Evolutionary conservation across 2,888 invertebrate genomes (phyloP).

Genomic region (Epistrophe eligans): DNA sequence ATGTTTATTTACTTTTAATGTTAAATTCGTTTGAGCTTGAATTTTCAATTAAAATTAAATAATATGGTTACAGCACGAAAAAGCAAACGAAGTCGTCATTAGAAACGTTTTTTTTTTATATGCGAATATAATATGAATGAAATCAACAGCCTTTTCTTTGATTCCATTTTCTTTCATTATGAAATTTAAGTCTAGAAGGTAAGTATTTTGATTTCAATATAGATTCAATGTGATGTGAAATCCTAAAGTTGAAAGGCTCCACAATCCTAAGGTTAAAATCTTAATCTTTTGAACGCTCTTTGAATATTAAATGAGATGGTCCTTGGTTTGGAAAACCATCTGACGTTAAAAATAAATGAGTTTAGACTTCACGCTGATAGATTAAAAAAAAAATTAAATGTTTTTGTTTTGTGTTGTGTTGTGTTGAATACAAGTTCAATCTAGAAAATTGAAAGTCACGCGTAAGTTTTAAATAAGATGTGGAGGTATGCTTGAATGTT

Average conservation of each 20-base stretch:
- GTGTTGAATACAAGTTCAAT: background rate
- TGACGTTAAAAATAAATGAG: background rate
- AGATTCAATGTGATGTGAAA: constrained; percentile 10
- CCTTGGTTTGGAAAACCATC: background rate
- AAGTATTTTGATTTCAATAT: constrained; percentile 12
- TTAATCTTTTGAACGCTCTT: constrained; percentile 35
- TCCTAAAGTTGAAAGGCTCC: constrained; percentile 8
- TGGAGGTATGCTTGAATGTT: too few relatives aligned
- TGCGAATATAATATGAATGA: background rate
- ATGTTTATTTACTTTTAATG: constrained; percentile 30
- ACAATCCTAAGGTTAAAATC: constrained; percentile 1
- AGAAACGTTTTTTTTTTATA: background rate
- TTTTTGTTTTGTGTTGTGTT: background rate
- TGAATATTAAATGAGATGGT: constrained; percentile 35
- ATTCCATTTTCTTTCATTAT: background rate
- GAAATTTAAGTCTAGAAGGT: background rate
- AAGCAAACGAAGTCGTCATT: background rate
- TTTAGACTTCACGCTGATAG: background rate
- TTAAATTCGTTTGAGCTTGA: constrained; percentile 10
- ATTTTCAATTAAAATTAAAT: constrained; percentile 18
- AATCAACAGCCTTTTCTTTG: background rate
- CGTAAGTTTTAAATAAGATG: too few relatives aligned
- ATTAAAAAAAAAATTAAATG: background rate
- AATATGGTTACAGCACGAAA: background rate
- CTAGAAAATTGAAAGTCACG: too few relatives aligned